Conservation (phyloP, 1,140 invertebrate genomes). For the Apis mellifera region Amel_HAv3.1 CM009934.2:9736001-9736500, state of each 20-base stretch:
- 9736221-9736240: conserved; percentile 10
- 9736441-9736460: conserved; percentile 20
- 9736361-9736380: too few species aligned
- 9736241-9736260: conserved; percentile 23
- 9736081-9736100: neutral
- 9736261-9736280: neutral
- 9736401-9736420: conserved; percentile 33
- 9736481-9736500: neutral
- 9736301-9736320: neutral
- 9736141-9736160: too few species aligned
- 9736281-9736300: conserved; percentile 17
- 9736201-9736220: conserved; percentile 27
- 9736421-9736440: conserved; percentile 5
- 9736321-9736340: neutral
- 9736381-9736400: conserved; percentile 23
- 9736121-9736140: conserved; percentile 20
- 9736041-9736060: conserved; percentile 1
- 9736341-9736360: too few species aligned
- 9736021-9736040: neutral
- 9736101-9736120: conserved; percentile 26
- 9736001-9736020: conserved; percentile 21
- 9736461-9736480: neutral
- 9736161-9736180: conserved; percentile 3
- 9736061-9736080: neutral
- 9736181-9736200: conserved; percentile 17